Percentiles rank a stretch among this genome's conserved stretches.
phyloP scores from a whole-genome alignment of 23 tunicate genomes.

The Trididemnum clinides region DNA sequence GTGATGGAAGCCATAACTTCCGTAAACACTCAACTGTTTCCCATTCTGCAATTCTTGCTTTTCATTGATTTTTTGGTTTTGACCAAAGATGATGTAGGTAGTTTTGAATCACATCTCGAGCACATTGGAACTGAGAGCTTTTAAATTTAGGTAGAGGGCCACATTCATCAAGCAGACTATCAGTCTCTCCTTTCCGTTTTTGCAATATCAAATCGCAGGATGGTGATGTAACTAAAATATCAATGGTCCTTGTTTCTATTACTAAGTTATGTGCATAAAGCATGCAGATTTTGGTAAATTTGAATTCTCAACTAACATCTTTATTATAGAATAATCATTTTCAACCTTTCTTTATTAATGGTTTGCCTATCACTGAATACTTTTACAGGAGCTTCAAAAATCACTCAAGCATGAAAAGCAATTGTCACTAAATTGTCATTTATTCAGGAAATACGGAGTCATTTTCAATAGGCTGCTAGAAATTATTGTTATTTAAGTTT shows the following conservation, averaged over 20 bases:
- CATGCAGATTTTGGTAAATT: too few relatives aligned
- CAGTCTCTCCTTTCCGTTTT: neutral
- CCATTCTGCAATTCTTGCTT: neutral
- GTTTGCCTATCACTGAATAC: neutral
- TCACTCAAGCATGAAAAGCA: neutral
- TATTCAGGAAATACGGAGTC: too few relatives aligned
- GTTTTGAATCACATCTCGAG: neutral
- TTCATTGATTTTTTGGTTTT: conserved; percentile 1
- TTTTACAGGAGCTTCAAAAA: neutral
- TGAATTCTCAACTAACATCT: too few relatives aligned
- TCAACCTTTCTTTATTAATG: neutral
- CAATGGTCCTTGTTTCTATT: too few relatives aligned
- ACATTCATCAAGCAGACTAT: neutral
- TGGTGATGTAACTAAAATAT: too few relatives aligned
- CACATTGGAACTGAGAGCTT: neutral
- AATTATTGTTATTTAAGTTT: too few relatives aligned
- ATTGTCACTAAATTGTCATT: too few relatives aligned
- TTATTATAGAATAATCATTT: too few relatives aligned
- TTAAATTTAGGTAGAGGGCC: neutral
- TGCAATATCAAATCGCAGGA: too few relatives aligned
- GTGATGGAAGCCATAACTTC: neutral
- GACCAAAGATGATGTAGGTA: neutral
- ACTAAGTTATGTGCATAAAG: too few relatives aligned
- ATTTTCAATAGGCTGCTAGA: too few relatives aligned
- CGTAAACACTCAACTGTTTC: neutral